phyloP scores from a whole-genome alignment of 2,888 invertebrate genomes.

The Synanthedon formicaeformis region DNA sequence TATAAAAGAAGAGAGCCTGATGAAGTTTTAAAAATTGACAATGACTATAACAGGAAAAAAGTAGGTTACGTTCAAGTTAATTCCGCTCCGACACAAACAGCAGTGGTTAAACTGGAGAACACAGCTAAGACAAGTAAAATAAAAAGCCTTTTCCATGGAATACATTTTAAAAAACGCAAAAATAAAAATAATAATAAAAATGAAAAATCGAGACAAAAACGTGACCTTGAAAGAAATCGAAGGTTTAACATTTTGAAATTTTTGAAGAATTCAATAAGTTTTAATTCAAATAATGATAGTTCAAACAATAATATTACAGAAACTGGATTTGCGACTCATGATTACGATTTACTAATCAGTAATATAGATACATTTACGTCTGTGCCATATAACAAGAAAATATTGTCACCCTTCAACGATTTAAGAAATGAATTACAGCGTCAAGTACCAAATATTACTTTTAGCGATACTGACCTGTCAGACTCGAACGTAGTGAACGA shows the following conservation, averaged over 20 bases:
- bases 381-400: slow-evolving; percentile 15
- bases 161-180: slow-evolving; percentile 16
- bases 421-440: neutral
- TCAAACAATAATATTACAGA: slow-evolving; percentile 8
- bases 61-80: slow-evolving; percentile 24
- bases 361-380: slow-evolving; percentile 17
- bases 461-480: no score
- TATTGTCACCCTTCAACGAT: neutral
- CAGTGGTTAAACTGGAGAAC: slow-evolving; percentile 17
- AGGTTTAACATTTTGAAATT: slow-evolving; percentile 33
- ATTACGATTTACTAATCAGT: slow-evolving; percentile 19
- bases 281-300: neutral
- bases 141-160: slow-evolving; percentile 20
- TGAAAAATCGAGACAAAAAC: slow-evolving; percentile 12
- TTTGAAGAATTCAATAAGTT: slow-evolving; percentile 25
- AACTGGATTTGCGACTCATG: slow-evolving; percentile 9
- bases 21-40: no score
- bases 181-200: slow-evolving; percentile 10
- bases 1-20: neutral
- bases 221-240: slow-evolving; percentile 12
- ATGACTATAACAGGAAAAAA: slow-evolving; percentile 9
- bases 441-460: neutral
- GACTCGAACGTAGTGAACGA: slow-evolving; percentile 5
- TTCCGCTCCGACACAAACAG: slow-evolving; percentile 24
- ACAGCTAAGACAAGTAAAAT: slow-evolving; percentile 14